These are phyloP conservation scores for Chouioia cunea DNA, from an alignment of 2,888 invertebrate genomes.

Conservation along the genomic window DNA sequence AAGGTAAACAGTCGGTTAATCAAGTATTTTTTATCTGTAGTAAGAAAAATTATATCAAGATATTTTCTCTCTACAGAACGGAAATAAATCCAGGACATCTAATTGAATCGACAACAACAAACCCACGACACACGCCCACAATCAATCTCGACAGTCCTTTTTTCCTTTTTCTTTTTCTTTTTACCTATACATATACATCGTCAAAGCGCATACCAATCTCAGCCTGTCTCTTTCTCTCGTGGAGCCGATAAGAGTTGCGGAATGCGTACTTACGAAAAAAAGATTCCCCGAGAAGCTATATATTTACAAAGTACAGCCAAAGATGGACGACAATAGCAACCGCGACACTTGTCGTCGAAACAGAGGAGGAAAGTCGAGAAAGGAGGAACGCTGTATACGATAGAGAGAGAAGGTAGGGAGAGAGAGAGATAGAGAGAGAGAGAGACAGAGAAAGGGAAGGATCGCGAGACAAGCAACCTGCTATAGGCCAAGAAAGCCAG, in stretches of 20 bases:
- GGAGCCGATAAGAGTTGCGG: neutral
- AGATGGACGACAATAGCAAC: conserved; percentile 34
- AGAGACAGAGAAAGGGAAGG: conserved; percentile 46
- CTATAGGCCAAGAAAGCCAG: conserved; percentile 55
- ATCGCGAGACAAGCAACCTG: conserved; percentile 55
- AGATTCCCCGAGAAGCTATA: too few relatives aligned
- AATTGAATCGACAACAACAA: too few relatives aligned
- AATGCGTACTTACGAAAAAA: neutral
- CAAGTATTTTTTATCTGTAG: too few relatives aligned
- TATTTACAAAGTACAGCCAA: neutral
- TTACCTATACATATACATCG: too few relatives aligned
- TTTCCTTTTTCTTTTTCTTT: too few relatives aligned
- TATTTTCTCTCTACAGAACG: too few relatives aligned
- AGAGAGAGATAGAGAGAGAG: conserved; percentile 18
- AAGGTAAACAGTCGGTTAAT: too few relatives aligned
- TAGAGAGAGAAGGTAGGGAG: conserved; percentile 9
- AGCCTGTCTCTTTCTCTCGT: neutral
- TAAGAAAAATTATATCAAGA: too few relatives aligned
- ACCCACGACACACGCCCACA: too few relatives aligned
- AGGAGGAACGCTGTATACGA: conserved; percentile 41
- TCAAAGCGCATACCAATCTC: neutral
- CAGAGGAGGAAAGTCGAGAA: conserved; percentile 46
- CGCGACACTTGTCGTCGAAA: conserved; percentile 32
- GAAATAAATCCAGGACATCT: too few relatives aligned
- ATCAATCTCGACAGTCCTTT: too few relatives aligned